Conservation (phyloP, 2,797 vertebrate species). For the Sebastes itinus region DNA sequence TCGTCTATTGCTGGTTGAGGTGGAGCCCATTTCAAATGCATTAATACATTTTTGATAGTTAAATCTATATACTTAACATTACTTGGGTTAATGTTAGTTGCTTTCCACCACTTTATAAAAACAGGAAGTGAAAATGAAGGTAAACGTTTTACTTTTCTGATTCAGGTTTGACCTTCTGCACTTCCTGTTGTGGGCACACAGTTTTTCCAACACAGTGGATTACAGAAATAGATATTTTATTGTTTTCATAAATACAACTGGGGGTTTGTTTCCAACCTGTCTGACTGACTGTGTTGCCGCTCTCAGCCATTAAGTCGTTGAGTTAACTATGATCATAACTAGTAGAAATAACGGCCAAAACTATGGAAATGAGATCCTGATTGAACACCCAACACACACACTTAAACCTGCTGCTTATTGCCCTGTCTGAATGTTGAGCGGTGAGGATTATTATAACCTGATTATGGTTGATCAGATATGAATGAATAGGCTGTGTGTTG, state of each 20-base stretch:
- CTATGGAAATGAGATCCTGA: background rate
- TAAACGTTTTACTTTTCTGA: background rate
- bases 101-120: background rate
- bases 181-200: background rate
- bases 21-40: background rate
- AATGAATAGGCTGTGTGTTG: conserved; percentile 16
- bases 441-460: conserved; percentile 44
- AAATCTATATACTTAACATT: background rate
- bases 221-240: background rate
- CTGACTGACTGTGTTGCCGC: background rate
- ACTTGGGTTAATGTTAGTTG: background rate
- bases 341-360: background rate
- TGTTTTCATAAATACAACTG: background rate
- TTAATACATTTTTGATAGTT: background rate
- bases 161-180: background rate
- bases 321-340: background rate
- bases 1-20: background rate
- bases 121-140: background rate
- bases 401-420: conserved; percentile 6
- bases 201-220: background rate
- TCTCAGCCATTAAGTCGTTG: background rate
- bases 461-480: conserved; percentile 38
- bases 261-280: background rate
- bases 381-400: background rate
- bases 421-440: conserved; percentile 16